These are phyloP conservation scores for Marcusenius ussheri DNA, from an alignment of 2,113 vertebrate genomes.

Conservation along the genomic window DNA sequence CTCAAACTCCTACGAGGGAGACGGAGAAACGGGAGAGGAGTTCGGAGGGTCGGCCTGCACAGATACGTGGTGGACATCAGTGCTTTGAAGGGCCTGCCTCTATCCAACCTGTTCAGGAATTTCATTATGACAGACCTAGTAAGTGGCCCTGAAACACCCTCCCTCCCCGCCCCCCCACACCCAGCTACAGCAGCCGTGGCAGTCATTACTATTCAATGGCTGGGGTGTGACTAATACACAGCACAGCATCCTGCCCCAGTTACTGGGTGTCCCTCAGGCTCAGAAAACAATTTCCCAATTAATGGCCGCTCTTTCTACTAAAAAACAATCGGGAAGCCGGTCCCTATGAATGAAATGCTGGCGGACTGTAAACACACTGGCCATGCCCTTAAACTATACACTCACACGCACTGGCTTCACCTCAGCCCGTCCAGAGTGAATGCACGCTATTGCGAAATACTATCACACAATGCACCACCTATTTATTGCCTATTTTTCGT, in stretches of 20 bases:
- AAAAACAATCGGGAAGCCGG: not conserved
- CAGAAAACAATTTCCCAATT: not conserved
- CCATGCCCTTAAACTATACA: not conserved
- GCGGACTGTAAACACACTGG: not conserved
- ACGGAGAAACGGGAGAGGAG: not conserved
- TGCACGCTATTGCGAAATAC: not conserved
- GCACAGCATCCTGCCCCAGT: not conserved
- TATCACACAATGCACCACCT: not conserved
- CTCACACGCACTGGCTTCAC: not conserved
- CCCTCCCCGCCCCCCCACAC: not conserved
- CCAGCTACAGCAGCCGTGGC: not conserved
- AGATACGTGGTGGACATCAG: not conserved
- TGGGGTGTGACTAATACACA: not conserved
- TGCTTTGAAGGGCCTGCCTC: not conserved
- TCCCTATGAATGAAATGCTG: not conserved
- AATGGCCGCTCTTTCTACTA: not conserved
- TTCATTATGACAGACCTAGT: not conserved
- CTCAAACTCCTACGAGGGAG: conserved; percentile 69
- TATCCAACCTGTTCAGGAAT: not conserved
- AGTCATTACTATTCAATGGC: not conserved
- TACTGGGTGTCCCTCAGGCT: not conserved
- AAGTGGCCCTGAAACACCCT: not conserved
- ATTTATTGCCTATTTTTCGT: not conserved
- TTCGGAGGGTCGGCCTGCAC: not conserved
- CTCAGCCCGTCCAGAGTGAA: not conserved